phyloP scores from a whole-genome alignment of 2,888 invertebrate species.

The Drosophila barbarae region DNA sequence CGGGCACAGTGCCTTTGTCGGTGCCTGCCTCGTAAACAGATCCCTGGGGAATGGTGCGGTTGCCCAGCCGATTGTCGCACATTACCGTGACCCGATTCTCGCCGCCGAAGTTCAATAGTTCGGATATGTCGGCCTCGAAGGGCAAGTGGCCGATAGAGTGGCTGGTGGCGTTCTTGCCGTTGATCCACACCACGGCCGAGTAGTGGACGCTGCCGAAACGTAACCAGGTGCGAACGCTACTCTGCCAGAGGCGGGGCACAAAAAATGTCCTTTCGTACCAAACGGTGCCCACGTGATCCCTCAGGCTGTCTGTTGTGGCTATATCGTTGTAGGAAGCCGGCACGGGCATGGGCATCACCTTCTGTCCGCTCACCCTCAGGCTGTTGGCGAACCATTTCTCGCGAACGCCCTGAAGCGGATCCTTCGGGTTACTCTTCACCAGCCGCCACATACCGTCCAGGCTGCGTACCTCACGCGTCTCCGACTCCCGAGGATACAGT shows the following conservation, averaged over 20 bases:
- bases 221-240: conserved; percentile 86
- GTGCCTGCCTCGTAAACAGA: conserved; percentile 73
- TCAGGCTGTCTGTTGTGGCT: conserved; percentile 85
- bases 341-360: conserved; percentile 93
- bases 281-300: conserved; percentile 97
- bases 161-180: conserved; percentile 87
- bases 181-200: conserved; percentile 92
- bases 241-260: conserved; percentile 86
- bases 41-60: conserved; percentile 86
- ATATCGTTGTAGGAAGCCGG: conserved; percentile 98
- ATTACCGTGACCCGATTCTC: conserved; percentile 92
- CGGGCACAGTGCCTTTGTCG: conserved; percentile 82
- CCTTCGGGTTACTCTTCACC: conserved; percentile 84
- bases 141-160: conserved; percentile 98
- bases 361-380: conserved; percentile 83
- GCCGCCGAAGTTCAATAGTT: conserved; percentile 83
- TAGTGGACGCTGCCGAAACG: conserved; percentile 96
- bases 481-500: conserved; percentile 84
- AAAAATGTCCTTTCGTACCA: conserved; percentile 96
- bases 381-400: conserved; percentile 88
- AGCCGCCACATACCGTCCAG: conserved; percentile 97
- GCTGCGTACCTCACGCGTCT: conserved; percentile 87
- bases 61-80: conserved; percentile 93
- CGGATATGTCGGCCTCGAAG: conserved; percentile 91
- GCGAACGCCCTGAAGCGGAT: conserved; percentile 86